phyloP scores from a whole-genome alignment of 2,797 vertebrate genomes.

The Chaetodon trifasciatus region DNA sequence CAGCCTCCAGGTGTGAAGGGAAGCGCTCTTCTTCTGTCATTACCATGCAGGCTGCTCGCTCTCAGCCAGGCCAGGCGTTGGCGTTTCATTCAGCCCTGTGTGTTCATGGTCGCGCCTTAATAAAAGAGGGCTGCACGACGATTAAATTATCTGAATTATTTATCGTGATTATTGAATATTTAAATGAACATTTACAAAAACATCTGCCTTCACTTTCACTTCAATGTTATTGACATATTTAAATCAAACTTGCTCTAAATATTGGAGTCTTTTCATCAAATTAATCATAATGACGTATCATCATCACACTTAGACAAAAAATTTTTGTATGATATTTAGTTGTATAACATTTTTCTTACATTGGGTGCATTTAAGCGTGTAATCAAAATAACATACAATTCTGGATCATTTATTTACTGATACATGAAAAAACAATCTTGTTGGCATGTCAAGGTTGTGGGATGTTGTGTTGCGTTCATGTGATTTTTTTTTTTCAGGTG shows the following conservation, averaged over 20 bases:
- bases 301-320: too few species aligned
- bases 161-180: not conserved
- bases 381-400: not conserved
- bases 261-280: too few species aligned
- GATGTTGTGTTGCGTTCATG: not conserved
- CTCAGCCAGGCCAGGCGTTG: not conserved
- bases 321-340: not conserved
- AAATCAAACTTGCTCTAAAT: not conserved
- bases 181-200: not conserved
- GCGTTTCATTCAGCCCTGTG: not conserved
- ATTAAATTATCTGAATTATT: not conserved
- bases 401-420: not conserved
- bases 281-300: too few species aligned
- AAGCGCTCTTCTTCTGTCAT: not conserved
- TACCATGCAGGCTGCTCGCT: slow-evolving; percentile 1
- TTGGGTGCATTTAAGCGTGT: not conserved
- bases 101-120: not conserved
- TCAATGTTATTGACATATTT: not conserved
- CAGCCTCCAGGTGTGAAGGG: slow-evolving; percentile 3
- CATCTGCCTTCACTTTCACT: not conserved
- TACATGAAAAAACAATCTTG: not conserved
- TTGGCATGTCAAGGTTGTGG: too few species aligned
- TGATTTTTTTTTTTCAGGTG: not conserved
- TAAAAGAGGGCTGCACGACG: not conserved
- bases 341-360: not conserved